Evolutionary conservation across 2,797 vertebrate species (phyloP), one percentile per base, ranked within the genome.

Genomic region (Xyrichtys novacula): DNA sequence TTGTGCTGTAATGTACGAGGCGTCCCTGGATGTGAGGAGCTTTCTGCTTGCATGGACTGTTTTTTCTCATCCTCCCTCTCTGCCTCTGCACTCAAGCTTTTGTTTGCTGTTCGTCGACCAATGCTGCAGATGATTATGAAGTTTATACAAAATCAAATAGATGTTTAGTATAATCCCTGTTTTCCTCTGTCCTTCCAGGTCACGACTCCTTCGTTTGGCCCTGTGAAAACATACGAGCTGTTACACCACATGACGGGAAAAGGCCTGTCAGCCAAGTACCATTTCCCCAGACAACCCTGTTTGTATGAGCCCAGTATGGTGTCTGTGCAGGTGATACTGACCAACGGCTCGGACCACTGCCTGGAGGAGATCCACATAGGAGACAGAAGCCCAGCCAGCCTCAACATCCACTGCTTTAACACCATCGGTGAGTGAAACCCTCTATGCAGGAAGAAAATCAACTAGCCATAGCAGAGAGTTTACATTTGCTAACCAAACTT

Each of bases 221-320:
- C 95, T 1, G 85, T 90, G 78, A 95, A 92, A 88, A 94, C 91
- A 32, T 88, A 95, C 3, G 95, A 95, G 78, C 93, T 98, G 48
- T 96, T 99, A 83, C 98, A 98, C 88, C 95, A 96, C 38, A 98
- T 99, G 97, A 96, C 93, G n/a, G 97, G 96, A 10, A 98, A 95
- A 91, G 98, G 98, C 56, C 93, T 99, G 57, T 94, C 95, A 0
- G 97, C 96, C 46, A 89, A 94, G 64, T 98, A 98, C 88, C 92
- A 92, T 75, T 99, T 98, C 88, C 94, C 96, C 80, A 90, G 98
- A 74, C 96, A 96, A 68, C 92, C 94, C 1, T 95, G 95, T 74
- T 89, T 96, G 90, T 97, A 96, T 85, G 90, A 91, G 83, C 89
- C 94, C 76, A 76, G 40, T 56, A 97, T 98, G 96, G 94, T 99